Percentiles rank a stretch among this genome's conserved stretches.
phyloP scores from a whole-genome alignment of 1,140 invertebrate genomes.

The Lanistes nyassanus region DNA sequence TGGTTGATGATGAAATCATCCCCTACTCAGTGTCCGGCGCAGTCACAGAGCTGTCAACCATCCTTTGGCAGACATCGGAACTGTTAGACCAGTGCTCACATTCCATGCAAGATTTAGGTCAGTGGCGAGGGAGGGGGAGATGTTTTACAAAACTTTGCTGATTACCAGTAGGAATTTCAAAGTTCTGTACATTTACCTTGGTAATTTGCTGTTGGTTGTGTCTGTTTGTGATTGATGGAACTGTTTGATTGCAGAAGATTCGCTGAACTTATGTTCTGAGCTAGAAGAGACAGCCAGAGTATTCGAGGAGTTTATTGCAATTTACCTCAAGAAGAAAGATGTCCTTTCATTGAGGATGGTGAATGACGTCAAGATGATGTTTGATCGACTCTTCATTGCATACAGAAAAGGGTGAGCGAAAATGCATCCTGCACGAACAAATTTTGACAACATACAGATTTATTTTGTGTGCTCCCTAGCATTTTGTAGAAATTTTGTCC shows the following conservation, averaged over 20 bases:
- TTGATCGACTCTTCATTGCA: slow-evolving; percentile 24
- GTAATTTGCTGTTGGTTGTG: background rate
- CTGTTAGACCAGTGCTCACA: slow-evolving; percentile 21
- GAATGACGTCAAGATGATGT: slow-evolving; percentile 30
- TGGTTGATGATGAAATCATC: slow-evolving; percentile 30
- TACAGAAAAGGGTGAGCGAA: slow-evolving; percentile 22
- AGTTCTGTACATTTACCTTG: background rate
- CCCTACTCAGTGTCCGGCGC: slow-evolving; percentile 25
- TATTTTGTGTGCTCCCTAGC: too few species aligned
- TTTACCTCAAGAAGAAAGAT: slow-evolving; percentile 22
- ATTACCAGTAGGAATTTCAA: background rate
- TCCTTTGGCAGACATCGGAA: slow-evolving; percentile 24
- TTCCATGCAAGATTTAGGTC: slow-evolving; percentile 24
- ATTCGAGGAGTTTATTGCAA: slow-evolving; percentile 20
- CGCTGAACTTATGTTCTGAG: slow-evolving; percentile 6
- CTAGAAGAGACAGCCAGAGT: slow-evolving; percentile 18
- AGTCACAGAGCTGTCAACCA: background rate
- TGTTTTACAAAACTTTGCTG: too few species aligned
- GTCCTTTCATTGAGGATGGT: slow-evolving; percentile 18
- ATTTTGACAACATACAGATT: too few species aligned
- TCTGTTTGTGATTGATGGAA: background rate
- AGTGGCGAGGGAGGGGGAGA: too few species aligned
- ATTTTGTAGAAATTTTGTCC: background rate
- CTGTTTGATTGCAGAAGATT: background rate
- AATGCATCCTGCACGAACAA: too few species aligned